These are phyloP conservation scores for Frieseomelitta varia DNA, from an alignment of 1,140 invertebrate genomes.

Conservation along the genomic window DNA sequence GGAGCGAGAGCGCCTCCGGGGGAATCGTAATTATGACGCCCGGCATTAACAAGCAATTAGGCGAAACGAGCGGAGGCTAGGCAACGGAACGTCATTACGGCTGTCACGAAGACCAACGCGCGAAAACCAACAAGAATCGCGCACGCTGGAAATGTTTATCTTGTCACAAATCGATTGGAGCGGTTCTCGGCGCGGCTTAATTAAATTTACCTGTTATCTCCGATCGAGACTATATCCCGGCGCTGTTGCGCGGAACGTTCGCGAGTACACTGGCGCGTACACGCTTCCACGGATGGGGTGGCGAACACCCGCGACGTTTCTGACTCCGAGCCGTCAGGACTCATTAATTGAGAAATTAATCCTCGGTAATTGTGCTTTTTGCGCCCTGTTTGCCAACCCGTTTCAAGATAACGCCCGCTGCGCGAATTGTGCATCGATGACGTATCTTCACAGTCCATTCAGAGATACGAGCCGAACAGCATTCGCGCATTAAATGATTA, in stretches of 20 bases:
- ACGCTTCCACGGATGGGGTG: background rate
- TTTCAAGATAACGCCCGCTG: slow-evolving; percentile 1
- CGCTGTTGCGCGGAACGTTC: slow-evolving; percentile 34
- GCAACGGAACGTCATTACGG: slow-evolving; percentile 19
- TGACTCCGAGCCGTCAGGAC: slow-evolving; percentile 37
- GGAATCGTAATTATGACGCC: background rate
- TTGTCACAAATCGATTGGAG: slow-evolving; percentile 47
- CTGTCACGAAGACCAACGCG: slow-evolving; percentile 30
- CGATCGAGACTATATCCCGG: slow-evolving; percentile 45
- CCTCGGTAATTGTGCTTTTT: slow-evolving; percentile 60
- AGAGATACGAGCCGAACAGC: background rate
- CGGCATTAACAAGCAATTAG: slow-evolving; percentile 24
- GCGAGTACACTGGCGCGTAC: slow-evolving; percentile 19
- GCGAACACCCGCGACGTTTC: slow-evolving; percentile 43
- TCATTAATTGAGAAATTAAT: slow-evolving; percentile 69
- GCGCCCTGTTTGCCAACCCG: slow-evolving; percentile 10
- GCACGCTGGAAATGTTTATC: slow-evolving; percentile 41
- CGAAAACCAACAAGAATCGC: slow-evolving; percentile 39
- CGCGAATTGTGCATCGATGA: background rate
- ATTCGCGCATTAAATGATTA: background rate
- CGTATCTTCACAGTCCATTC: background rate
- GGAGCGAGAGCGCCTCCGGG: background rate
- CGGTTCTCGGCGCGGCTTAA: slow-evolving; percentile 41
- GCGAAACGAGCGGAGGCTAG: background rate
- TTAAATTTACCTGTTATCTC: slow-evolving; percentile 45